phyloP scores from a whole-genome alignment of 2,888 invertebrate species.

The Pachymerium ferrugineum region DNA sequence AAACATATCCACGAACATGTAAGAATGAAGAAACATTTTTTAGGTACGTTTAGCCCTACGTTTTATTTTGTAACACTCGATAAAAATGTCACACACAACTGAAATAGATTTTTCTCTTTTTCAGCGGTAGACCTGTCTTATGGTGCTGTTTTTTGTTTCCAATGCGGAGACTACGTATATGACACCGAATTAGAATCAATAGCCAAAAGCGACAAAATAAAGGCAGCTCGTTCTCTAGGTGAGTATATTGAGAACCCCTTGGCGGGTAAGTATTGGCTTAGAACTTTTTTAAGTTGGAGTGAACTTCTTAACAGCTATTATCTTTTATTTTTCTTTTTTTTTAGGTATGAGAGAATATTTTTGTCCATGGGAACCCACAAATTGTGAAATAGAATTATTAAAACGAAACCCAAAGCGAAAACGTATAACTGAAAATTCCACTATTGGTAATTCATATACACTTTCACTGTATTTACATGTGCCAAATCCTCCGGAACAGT shows the following conservation, averaged over 20 bases:
- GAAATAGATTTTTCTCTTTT: slow-evolving; percentile 37
- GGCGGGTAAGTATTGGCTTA: too few relatives aligned
- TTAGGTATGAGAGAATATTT: slow-evolving; percentile 51
- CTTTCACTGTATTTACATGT: background rate
- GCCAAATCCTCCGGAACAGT: background rate
- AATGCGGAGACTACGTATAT: slow-evolving; percentile 89
- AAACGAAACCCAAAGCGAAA: slow-evolving; percentile 70
- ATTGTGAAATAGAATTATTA: slow-evolving; percentile 68
- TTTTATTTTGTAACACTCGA: background rate
- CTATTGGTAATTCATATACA: slow-evolving; percentile 57
- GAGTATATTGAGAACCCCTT: background rate
- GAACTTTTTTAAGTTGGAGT: background rate
- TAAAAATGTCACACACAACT: background rate
- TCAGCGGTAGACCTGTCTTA: slow-evolving; percentile 76
- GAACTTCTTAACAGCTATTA: background rate
- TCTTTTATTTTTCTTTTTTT: background rate
- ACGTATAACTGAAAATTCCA: slow-evolving; percentile 71
- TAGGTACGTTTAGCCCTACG: slow-evolving; percentile 52
- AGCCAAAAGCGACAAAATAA: slow-evolving; percentile 44
- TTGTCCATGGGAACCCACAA: slow-evolving; percentile 72
- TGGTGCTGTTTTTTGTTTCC: slow-evolving; percentile 82
- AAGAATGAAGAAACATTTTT: slow-evolving; percentile 69
- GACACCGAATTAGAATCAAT: slow-evolving; percentile 61
- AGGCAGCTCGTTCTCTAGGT: slow-evolving; percentile 42
- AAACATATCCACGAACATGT: slow-evolving; percentile 80